Evolutionary conservation across 1,140 invertebrate genomes (phyloP).

Genomic region (Pantala flavescens): DNA sequence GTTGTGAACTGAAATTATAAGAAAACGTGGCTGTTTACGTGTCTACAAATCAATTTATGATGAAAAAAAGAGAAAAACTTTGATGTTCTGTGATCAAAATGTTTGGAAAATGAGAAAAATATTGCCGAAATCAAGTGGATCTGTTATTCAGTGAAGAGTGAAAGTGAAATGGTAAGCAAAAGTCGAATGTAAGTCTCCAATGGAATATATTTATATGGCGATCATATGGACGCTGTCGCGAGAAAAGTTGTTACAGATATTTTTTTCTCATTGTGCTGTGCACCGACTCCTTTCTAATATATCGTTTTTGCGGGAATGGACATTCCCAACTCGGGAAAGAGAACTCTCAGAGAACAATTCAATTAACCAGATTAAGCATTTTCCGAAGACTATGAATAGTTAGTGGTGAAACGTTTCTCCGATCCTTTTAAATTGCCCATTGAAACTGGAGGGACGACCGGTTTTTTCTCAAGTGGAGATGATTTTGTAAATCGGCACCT

Average conservation of each 20-base stretch:
- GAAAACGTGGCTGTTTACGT: too few species aligned
- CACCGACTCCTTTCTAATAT: neutral
- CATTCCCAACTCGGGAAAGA: too few species aligned
- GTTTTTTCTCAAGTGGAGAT: too few species aligned
- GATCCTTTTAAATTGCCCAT: too few species aligned
- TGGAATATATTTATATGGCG: neutral
- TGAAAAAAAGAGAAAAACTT: neutral
- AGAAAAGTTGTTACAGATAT: neutral
- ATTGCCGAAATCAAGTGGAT: neutral
- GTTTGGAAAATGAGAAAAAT: neutral
- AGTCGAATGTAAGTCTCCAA: neutral
- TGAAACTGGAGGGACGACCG: too few species aligned
- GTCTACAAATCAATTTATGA: too few species aligned
- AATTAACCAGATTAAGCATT: too few species aligned
- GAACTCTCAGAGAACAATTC: too few species aligned
- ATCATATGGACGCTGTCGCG: neutral
- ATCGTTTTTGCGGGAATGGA: neutral
- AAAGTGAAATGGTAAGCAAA: neutral
- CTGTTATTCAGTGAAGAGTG: neutral
- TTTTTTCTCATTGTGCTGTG: constrained; percentile 1
- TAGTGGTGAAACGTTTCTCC: too few species aligned
- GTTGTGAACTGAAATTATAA: too few species aligned
- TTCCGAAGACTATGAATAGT: too few species aligned
- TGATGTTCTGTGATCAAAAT: neutral
- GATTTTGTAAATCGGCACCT: too few species aligned